Conservation (phyloP, 2,888 invertebrate species). For the Nephrotoma appendiculata region DNA sequence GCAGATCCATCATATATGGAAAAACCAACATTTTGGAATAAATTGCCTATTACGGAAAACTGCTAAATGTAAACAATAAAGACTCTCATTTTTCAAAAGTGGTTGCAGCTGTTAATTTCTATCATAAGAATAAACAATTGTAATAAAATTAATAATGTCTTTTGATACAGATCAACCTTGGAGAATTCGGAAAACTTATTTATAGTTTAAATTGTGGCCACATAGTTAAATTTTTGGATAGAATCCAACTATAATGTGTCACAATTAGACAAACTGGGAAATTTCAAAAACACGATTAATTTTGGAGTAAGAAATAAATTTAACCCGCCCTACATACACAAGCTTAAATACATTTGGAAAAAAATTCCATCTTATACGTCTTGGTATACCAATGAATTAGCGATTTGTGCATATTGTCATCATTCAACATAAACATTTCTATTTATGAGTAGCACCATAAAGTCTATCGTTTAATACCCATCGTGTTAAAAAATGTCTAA, state of each 20-base stretch:
- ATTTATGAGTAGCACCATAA: neutral
- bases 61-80: no score
- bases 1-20: no score
- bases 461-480: neutral
- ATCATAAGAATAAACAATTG: neutral
- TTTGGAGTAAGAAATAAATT: neutral
- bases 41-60: no score
- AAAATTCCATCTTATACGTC: neutral
- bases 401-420: neutral
- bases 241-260: neutral
- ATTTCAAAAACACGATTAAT: neutral
- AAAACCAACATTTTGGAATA: no score
- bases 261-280: neutral
- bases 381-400: neutral
- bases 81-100: neutral
- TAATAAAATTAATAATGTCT: neutral
- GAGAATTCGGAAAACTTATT: neutral
- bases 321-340: neutral
- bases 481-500: neutral
- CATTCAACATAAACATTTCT: neutral
- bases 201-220: neutral
- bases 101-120: neutral
- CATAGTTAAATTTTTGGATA: neutral
- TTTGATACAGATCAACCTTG: neutral
- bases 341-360: neutral